Percentiles rank a stretch among this genome's conserved stretches.
These are phyloP conservation scores for Aleiodes leptofemur DNA, from an alignment of 2,888 invertebrate genomes.

Conservation along the genomic window DNA sequence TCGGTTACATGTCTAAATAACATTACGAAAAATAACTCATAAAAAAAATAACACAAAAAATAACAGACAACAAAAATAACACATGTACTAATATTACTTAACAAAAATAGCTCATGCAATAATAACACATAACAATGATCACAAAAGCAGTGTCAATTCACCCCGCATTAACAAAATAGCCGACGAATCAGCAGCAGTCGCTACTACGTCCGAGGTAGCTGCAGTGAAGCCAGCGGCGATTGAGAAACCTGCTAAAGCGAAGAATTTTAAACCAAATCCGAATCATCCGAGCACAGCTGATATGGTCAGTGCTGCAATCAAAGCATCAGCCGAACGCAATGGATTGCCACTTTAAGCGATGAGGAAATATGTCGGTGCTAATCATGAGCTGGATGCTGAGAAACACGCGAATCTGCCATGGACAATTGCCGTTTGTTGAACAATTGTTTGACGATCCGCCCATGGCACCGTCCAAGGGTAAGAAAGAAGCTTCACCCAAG, in stretches of 20 bases:
- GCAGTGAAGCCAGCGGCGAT: constrained; percentile 50
- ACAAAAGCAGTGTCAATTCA: too few species aligned
- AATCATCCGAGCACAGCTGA: constrained; percentile 76
- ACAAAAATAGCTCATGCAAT: too few species aligned
- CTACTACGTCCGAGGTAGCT: constrained; percentile 36
- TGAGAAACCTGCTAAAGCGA: constrained; percentile 41
- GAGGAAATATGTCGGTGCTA: constrained; percentile 80
- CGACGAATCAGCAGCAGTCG: constrained; percentile 31
- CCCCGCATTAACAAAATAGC: neutral
- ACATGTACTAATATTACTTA: too few species aligned
- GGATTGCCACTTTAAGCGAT: constrained; percentile 80
- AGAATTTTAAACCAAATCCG: constrained; percentile 57
- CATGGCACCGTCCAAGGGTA: too few species aligned
- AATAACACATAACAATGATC: too few species aligned
- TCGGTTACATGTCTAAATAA: too few species aligned
- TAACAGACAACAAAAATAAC: too few species aligned
- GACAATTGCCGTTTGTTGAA: too few species aligned
- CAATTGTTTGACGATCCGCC: too few species aligned
- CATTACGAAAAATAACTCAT: too few species aligned
- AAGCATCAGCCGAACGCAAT: constrained; percentile 77
- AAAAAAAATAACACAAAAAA: too few species aligned
- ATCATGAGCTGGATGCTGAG: constrained; percentile 79
- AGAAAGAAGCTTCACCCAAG: constrained; percentile 31
- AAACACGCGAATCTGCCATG: too few species aligned
- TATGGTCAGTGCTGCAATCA: constrained; percentile 80